phyloP scores from a whole-genome alignment of 2,797 vertebrate genomes.

The Lacerta viridis region DNA sequence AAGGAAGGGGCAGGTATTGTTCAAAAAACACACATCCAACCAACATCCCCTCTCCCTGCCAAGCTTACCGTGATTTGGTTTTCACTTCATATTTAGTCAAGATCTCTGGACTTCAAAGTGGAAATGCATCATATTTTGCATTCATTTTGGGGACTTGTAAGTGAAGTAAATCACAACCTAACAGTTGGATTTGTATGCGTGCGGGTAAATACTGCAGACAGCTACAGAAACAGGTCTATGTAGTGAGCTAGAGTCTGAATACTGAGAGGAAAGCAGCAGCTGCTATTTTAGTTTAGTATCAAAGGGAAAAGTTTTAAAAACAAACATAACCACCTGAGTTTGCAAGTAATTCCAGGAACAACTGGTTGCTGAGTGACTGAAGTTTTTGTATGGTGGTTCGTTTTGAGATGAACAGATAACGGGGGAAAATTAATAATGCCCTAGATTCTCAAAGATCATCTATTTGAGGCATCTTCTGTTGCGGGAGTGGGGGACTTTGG shows the following conservation, averaged over 20 bases:
- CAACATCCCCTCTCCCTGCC: too few relatives aligned
- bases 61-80: too few relatives aligned
- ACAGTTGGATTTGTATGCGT: neutral
- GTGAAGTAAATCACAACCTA: neutral
- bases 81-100: too few relatives aligned
- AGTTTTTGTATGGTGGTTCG: neutral
- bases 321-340: neutral
- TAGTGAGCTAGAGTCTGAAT: conserved; percentile 14
- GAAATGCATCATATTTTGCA: neutral
- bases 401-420: neutral
- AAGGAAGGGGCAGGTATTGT: neutral
- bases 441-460: neutral
- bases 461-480: too few relatives aligned
- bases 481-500: too few relatives aligned
- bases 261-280: conserved; percentile 1
- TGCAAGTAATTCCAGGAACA: neutral
- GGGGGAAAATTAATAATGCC: neutral
- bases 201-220: neutral
- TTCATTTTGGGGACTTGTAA: neutral
- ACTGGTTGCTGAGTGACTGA: neutral
- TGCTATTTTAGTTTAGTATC: neutral
- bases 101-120: neutral
- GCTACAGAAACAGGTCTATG: neutral
- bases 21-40: too few relatives aligned
- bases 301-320: conserved; percentile 3